A percentile compares a stretch with the other conserved stretches of the same genome.
phyloP scores from a whole-genome alignment of 2,888 invertebrate genomes.

The Noctua janthe region DNA sequence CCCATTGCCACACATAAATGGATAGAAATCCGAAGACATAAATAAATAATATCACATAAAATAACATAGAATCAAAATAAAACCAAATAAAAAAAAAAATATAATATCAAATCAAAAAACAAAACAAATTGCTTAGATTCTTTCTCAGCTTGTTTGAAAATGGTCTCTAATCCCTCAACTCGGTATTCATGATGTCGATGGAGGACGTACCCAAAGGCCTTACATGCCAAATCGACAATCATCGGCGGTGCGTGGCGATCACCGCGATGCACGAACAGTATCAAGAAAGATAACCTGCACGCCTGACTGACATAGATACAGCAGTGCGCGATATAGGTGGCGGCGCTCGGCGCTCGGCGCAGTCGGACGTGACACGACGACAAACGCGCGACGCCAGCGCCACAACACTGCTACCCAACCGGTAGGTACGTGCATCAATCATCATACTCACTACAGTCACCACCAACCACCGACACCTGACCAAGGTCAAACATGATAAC shows the following conservation, averaged over 20 bases:
- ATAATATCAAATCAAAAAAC: too few species aligned
- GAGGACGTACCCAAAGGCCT: slow-evolving; percentile 11
- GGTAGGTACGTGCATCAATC: slow-evolving; percentile 30
- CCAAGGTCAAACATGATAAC: slow-evolving; percentile 1
- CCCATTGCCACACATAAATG: too few species aligned
- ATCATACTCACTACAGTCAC: neutral
- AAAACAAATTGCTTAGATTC: neutral
- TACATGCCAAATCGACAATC: slow-evolving; percentile 7
- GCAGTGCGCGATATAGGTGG: slow-evolving; percentile 41
- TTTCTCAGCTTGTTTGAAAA: neutral
- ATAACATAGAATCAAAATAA: too few species aligned
- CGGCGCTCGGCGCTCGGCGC: slow-evolving; percentile 3
- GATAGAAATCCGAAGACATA: too few species aligned
- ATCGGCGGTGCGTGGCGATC: slow-evolving; percentile 8
- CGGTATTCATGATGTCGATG: neutral
- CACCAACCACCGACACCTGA: neutral
- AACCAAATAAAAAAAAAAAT: too few species aligned
- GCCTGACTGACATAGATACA: slow-evolving; percentile 60
- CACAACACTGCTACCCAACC: neutral
- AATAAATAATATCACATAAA: too few species aligned
- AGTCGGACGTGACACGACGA: neutral
- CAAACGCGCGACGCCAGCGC: neutral
- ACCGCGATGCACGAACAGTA: slow-evolving; percentile 6
- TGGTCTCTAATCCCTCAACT: neutral
- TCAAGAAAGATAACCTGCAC: slow-evolving; percentile 54